These are phyloP conservation scores for Cyclina sinensis DNA, from an alignment of 1,140 invertebrate species.

Conservation along the genomic window DNA sequence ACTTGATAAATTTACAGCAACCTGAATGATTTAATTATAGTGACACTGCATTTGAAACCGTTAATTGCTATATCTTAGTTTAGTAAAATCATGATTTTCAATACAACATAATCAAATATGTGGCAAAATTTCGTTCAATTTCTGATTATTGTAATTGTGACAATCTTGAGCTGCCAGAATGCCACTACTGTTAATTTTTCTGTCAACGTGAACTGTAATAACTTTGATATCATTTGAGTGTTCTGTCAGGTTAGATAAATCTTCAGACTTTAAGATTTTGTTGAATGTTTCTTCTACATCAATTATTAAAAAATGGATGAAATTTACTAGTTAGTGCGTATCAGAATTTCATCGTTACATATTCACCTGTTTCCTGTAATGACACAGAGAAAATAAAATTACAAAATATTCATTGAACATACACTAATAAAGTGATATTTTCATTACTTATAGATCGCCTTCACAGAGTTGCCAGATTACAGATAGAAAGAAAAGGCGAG, in stretches of 20 bases:
- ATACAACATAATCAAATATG: not conserved
- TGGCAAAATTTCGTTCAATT: not conserved
- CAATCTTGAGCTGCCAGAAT: not conserved
- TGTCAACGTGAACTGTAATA: too few species aligned
- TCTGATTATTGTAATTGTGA: not conserved
- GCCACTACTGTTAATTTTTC: not conserved
- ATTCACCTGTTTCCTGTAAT: too few species aligned
- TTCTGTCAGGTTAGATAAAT: too few species aligned
- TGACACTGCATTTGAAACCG: slow-evolving; percentile 5
- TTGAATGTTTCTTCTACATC: too few species aligned
- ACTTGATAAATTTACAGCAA: slow-evolving; percentile 21
- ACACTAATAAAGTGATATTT: slow-evolving; percentile 33
- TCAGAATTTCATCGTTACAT: too few species aligned
- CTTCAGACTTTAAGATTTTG: too few species aligned
- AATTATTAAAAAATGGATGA: too few species aligned
- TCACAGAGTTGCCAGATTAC: slow-evolving; percentile 87
- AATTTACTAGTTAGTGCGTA: too few species aligned
- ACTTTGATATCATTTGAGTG: too few species aligned
- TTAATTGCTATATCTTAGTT: not conserved
- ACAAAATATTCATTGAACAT: too few species aligned
- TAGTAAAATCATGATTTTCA: not conserved
- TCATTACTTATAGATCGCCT: slow-evolving; percentile 84
- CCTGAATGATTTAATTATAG: slow-evolving; percentile 10
- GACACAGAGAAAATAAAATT: too few species aligned
- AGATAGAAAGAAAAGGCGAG: slow-evolving; percentile 87